Evolutionary conservation across 1,140 invertebrate species (phyloP), one percentile per base, ranked within the genome.

Genomic region (Trissolcus basalis): DNA sequence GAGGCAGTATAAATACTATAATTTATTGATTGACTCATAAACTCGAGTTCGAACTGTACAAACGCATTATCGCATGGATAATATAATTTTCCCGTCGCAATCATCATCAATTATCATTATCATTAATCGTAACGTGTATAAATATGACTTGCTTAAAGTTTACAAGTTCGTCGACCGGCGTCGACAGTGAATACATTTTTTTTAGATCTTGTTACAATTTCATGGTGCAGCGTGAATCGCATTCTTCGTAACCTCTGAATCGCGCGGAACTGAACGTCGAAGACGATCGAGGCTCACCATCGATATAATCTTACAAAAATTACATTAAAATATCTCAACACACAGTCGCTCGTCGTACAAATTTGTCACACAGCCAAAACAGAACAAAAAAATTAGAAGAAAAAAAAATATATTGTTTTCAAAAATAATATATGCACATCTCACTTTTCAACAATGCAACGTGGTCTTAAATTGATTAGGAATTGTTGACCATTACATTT

Each of bases 171-270:
- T 65, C 59, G 65, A 73, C 58, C 58, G 39, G n/a, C n/a, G n/a
- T n/a, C n/a, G n/a, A n/a, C n/a, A n/a, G n/a, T n/a, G n/a, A n/a
- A n/a, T n/a, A n/a, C n/a, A n/a, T 36, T 10, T 51, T 12, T 13
- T 14, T 11, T 19, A 19, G n/a, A 13, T 55, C 48, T 32, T 15
- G 43, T 36, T 15, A 43, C 15, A 36, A 11, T 54, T 44, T 71
- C 51, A 78, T 78, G 77, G 77, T 78, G 65, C 39, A 72, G 63
- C 77, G 61, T 79, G 77, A 79, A 79, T 79, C 77, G 77, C 63
- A 67, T 61, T 63, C 77, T 79, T 43, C 19, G 68, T 54, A 53
- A 27, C 19, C 16, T 47, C 41, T 33, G 35, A 1, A 36, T 14
- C 35, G 47, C 19, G 6, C 19, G 6, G 19, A 27, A 1, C 2